Conservation (phyloP, 2,113 vertebrate species). For the Herpailurus yagouaroundi region DNA sequence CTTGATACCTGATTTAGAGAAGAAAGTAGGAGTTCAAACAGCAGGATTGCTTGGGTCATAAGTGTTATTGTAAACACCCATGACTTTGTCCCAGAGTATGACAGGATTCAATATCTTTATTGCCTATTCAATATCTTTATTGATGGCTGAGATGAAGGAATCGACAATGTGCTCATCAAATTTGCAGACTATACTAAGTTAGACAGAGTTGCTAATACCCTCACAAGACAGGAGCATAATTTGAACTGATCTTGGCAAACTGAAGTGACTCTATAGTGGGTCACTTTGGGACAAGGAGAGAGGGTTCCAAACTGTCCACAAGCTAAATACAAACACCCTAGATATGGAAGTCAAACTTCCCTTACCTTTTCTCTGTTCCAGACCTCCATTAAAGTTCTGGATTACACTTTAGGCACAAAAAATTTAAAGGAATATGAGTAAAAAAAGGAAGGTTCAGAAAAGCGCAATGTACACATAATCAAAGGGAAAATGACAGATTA, state of each 20-base stretch:
- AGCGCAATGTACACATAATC: not conserved
- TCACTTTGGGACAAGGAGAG: not conserved
- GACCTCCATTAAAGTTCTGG: not conserved
- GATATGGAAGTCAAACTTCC: not conserved
- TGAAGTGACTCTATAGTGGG: not conserved
- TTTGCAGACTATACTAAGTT: slow-evolving; percentile 29
- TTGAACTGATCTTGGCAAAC: slow-evolving; percentile 36
- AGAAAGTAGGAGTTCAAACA: not conserved
- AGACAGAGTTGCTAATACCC: slow-evolving; percentile 43
- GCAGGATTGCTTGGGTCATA: slow-evolving; percentile 21
- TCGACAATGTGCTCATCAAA: slow-evolving; percentile 51
- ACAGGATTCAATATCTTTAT: slow-evolving; percentile 66
- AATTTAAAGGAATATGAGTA: not conserved
- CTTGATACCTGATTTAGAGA: not conserved
- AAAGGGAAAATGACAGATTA: not conserved
- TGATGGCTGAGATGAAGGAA: slow-evolving; percentile 66
- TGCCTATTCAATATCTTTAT: slow-evolving; percentile 62
- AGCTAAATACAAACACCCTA: not conserved
- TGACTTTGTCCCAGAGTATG: slow-evolving; percentile 40
- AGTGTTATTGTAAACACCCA: slow-evolving; percentile 54
- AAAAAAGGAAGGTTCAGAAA: not conserved
- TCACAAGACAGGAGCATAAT: slow-evolving; percentile 22
- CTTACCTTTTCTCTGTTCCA: not conserved
- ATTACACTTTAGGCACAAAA: not conserved
- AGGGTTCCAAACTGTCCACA: not conserved